phyloP scores from a whole-genome alignment of 2,797 vertebrate species.

The Steatocranus sp. region DNA sequence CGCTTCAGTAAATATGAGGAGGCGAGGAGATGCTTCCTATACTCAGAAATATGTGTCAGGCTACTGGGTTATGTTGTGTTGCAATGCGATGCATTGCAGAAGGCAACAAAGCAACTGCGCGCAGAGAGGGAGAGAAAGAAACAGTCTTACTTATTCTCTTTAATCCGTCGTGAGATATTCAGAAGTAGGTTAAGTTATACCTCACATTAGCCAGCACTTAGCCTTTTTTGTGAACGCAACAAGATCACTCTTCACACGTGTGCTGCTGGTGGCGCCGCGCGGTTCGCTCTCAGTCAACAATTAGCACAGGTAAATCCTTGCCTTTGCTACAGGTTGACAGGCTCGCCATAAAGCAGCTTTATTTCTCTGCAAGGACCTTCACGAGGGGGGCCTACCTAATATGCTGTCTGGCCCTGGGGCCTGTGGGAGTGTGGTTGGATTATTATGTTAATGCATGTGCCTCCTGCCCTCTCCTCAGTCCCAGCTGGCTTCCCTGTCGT shows the following conservation, averaged over 20 bases:
- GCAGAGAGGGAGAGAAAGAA: conserved; percentile 45
- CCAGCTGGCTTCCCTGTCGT: conserved; percentile 98
- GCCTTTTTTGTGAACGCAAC: background rate
- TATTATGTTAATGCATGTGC: conserved; percentile 99
- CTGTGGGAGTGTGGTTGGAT: conserved; percentile 94
- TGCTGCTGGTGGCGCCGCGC: background rate
- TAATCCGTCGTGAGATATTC: conserved; percentile 53
- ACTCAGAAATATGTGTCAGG: conserved; percentile 66
- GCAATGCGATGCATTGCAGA: conserved; percentile 31
- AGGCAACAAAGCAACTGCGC: conserved; percentile 48
- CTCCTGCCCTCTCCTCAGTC: conserved; percentile 96
- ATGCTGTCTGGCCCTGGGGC: conserved; percentile 96
- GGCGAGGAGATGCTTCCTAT: conserved; percentile 69
- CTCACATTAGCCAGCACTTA: conserved; percentile 31
- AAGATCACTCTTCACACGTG: conserved; percentile 6
- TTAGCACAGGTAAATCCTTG: conserved; percentile 53
- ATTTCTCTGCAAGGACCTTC: conserved; percentile 60
- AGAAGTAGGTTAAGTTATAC: conserved; percentile 55
- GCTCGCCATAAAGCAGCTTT: conserved; percentile 81
- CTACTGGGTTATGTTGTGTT: conserved; percentile 62
- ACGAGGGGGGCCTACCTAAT: conserved; percentile 85
- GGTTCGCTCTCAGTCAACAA: conserved; percentile 23
- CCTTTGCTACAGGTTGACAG: conserved; percentile 90
- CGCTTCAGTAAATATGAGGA: conserved; percentile 65
- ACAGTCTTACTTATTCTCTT: conserved; percentile 52